Evolutionary conservation across 1,140 invertebrate genomes (phyloP), one percentile per base, ranked within the genome.

Genomic region (Eriocheir sinensis): DNA sequence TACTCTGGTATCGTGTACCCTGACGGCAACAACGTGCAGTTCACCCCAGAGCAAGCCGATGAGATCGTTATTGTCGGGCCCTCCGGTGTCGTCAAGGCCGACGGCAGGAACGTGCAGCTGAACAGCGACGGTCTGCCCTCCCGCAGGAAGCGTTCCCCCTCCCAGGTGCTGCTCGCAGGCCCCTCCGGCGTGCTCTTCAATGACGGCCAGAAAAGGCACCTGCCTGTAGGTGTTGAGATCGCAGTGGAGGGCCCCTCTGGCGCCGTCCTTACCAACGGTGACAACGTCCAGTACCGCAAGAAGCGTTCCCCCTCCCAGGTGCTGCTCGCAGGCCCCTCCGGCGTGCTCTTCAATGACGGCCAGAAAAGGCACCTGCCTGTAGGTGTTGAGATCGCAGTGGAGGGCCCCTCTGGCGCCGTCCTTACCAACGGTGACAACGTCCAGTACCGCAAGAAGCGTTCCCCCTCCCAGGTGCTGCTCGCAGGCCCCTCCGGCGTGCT

Each of bases 61-160:
- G 80, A 94, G 48, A 89, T 80, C 85, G 30, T 89, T 9, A 53
- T 94, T 2, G 40, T 94, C 40, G 93, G 93, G 27, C 86, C 93
- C 44, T 79, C 53, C 80, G 93, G 93, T 27, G 72, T 80, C n/a
- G 86, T 94, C 3, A 94, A 53, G 8, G 79, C 36, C 27, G 53
- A 89, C 60, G 93, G 93, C 86, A 30, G 36, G 17, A 94, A 94
- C 93, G 27, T 94, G 48, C 93, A 94, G 93, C 53, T 94, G 21
- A 60, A 34, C 34, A 48, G 44, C 17, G 85, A 94, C 36, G 38
- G 32, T 80, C 30, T 60, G 38, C 72, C 36, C 41, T 0, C 15
- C 34, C 40, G 83, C n/a, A 48, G 27, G 40, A 40, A 83, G 72
- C 79, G 48, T 30, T 90, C 34, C 27, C 21, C 40, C 83, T 34